phyloP scores from a whole-genome alignment of 1,140 invertebrate genomes.

The Elysia chlorotica region DNA sequence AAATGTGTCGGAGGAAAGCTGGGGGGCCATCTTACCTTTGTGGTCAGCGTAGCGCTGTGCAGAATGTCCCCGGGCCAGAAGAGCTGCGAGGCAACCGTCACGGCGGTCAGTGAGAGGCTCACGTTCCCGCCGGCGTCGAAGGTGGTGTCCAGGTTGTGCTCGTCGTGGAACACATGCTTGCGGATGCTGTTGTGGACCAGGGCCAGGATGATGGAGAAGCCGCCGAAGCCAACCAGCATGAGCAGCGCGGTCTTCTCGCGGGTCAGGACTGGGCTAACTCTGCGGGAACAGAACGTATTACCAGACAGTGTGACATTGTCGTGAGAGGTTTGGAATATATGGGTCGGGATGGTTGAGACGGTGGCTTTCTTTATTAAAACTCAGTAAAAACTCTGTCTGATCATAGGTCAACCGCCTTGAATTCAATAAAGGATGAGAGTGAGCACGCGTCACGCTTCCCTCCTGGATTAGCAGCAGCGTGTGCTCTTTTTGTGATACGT shows the following conservation, averaged over 20 bases:
- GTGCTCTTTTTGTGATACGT: too few species aligned
- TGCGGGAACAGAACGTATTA: conserved; percentile 10
- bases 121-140: conserved; percentile 62
- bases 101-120: conserved; percentile 50
- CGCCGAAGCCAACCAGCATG: conserved; percentile 55
- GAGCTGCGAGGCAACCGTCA: conserved; percentile 54
- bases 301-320: not conserved
- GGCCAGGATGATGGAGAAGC: conserved; percentile 52
- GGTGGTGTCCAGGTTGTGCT: conserved; percentile 58
- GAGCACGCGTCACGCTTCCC: not conserved
- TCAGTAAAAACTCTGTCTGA: not conserved
- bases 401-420: not conserved
- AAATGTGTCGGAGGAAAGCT: too few species aligned
- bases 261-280: conserved; percentile 43
- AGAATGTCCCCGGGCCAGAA: conserved; percentile 57
- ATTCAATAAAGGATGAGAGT: not conserved
- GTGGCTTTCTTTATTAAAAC: not conserved
- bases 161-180: conserved; percentile 55
- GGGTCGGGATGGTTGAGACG: not conserved
- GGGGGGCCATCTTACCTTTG: too few species aligned
- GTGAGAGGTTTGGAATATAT: not conserved
- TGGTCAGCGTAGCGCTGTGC: conserved; percentile 52
- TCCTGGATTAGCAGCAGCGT: too few species aligned
- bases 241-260: conserved; percentile 49
- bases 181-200: conserved; percentile 49